Conservation (phyloP, 2,113 vertebrate genomes). For the Ursus arctos region DNA sequence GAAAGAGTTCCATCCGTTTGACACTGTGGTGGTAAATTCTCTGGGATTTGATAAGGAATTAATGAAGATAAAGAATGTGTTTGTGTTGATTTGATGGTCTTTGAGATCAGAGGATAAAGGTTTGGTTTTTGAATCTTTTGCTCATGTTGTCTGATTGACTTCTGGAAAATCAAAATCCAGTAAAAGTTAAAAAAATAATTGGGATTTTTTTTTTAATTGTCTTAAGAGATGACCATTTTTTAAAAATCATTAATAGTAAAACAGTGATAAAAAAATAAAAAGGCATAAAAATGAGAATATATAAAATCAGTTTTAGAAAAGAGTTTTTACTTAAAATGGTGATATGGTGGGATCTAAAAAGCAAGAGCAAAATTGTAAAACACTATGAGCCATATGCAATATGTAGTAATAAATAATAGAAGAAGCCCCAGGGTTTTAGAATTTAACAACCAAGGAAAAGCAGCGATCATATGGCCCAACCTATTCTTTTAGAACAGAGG, state of each 20-base stretch:
- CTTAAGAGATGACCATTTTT: background rate
- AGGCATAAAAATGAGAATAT: background rate
- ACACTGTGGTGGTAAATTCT: slow-evolving; percentile 68
- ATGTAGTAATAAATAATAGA: background rate
- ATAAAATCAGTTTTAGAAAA: slow-evolving; percentile 43
- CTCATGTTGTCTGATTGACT: slow-evolving; percentile 37
- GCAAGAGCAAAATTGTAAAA: slow-evolving; percentile 3
- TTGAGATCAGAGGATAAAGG: slow-evolving; percentile 43
- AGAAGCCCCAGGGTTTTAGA: background rate
- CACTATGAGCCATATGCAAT: background rate
- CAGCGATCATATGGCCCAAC: background rate
- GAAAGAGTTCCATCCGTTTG: slow-evolving; percentile 50
- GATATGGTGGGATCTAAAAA: slow-evolving; percentile 13
- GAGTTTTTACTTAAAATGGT: slow-evolving; percentile 51
- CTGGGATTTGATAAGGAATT: slow-evolving; percentile 68
- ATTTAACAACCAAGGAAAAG: slow-evolving; percentile 41
- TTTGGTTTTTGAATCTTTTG: slow-evolving; percentile 19
- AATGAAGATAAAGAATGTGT: slow-evolving; percentile 47
- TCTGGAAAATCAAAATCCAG: slow-evolving; percentile 56
- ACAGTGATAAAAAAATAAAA: background rate
- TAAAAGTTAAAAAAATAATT: slow-evolving; percentile 31
- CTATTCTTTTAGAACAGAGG: slow-evolving; percentile 46
- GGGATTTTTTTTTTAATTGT: background rate
- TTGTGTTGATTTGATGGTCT: slow-evolving; percentile 42
- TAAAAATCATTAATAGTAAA: slow-evolving; percentile 11